phyloP scores from a whole-genome alignment of 2,113 vertebrate species.

The Triplophysa rosa region DNA sequence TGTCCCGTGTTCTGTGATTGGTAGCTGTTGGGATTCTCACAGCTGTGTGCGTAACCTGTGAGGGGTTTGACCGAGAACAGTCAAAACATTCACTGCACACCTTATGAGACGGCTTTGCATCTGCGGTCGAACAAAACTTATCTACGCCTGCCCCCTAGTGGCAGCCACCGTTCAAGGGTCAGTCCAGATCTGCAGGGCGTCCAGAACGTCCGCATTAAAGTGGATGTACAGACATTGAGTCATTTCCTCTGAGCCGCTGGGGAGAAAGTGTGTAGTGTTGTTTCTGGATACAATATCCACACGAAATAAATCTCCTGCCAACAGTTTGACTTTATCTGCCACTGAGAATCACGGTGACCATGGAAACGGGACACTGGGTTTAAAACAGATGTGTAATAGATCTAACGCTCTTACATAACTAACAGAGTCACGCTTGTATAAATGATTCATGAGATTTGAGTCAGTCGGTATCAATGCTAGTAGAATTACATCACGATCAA shows the following conservation, averaged over 20 bases:
- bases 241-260: slow-evolving; percentile 35
- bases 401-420: not conserved
- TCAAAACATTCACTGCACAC: slow-evolving; percentile 3
- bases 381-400: not conserved
- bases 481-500: not conserved
- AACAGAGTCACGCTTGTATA: not conserved
- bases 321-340: no score
- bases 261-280: slow-evolving; percentile 18
- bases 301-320: not conserved
- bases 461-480: not conserved
- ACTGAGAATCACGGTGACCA: not conserved
- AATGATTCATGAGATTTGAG: not conserved
- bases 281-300: slow-evolving; percentile 22
- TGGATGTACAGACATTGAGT: slow-evolving; percentile 32
- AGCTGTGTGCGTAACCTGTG: not conserved
- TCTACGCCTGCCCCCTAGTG: slow-evolving; percentile 65
- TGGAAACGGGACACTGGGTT: not conserved
- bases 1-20: not conserved
- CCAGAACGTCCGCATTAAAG: slow-evolving; percentile 37
- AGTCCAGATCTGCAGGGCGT: not conserved
- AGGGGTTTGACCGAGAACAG: not conserved
- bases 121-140: slow-evolving; percentile 17
- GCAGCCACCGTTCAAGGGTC: not conserved
- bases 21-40: not conserved
- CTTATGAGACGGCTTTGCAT: not conserved